Evolutionary conservation across 1,140 invertebrate genomes (phyloP).

Genomic region (Diabrotica virgifera): DNA sequence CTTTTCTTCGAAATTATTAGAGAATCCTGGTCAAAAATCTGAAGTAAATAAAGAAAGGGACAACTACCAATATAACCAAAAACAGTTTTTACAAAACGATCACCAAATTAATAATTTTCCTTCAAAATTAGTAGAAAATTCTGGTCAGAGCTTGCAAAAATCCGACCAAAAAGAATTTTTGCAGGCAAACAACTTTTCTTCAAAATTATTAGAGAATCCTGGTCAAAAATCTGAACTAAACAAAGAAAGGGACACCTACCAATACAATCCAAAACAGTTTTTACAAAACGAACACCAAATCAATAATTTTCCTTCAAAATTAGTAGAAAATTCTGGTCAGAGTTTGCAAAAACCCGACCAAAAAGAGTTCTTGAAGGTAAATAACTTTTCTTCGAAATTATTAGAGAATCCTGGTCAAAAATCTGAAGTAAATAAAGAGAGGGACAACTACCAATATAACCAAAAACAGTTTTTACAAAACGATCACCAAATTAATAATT

Average conservation of each 20-base stretch:
- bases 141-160: too few species aligned
- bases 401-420: not conserved
- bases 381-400: too few species aligned
- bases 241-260: not conserved
- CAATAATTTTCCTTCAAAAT: too few species aligned
- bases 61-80: not conserved
- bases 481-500: not conserved
- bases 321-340: too few species aligned
- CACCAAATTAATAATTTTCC: too few species aligned
- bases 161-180: too few species aligned
- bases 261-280: not conserved
- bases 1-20: not conserved
- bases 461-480: not conserved
- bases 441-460: not conserved
- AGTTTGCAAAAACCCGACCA: too few species aligned
- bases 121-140: too few species aligned
- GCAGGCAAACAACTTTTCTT: too few species aligned
- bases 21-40: not conserved
- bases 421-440: not conserved
- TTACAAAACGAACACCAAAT: not conserved
- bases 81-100: not conserved
- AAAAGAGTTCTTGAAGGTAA: too few species aligned
- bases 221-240: not conserved
- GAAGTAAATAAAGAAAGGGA: not conserved
- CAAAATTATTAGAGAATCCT: not conserved